A percentile compares a stretch with the other conserved stretches of the same genome.
phyloP scores from a whole-genome alignment of 2,113 vertebrate genomes.

The Campylomormyrus tamandua region DNA sequence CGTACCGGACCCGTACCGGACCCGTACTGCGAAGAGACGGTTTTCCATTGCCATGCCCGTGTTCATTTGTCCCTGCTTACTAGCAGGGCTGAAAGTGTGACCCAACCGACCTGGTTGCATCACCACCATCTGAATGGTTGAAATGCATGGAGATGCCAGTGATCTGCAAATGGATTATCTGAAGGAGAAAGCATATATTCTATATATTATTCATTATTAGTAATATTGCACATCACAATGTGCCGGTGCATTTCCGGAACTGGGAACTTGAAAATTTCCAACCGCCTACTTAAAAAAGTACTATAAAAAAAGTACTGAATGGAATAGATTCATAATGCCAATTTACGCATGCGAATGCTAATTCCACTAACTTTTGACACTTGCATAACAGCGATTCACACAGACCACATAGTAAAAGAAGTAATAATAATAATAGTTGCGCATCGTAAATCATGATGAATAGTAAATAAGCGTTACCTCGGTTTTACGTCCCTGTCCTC shows the following conservation, averaged over 20 bases:
- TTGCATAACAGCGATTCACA: not conserved
- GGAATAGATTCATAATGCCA: not conserved
- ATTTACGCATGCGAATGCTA: not conserved
- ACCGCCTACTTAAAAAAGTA: not conserved
- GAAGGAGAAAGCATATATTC: not conserved
- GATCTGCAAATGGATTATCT: not conserved
- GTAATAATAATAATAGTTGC: not conserved
- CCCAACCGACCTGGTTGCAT: not conserved
- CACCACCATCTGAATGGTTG: not conserved
- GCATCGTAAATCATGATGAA: not conserved
- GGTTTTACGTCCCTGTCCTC: not conserved
- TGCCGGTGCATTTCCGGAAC: not conserved
- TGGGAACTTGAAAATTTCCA: not conserved
- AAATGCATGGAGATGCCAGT: not conserved
- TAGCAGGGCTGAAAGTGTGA: not conserved
- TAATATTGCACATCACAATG: not conserved
- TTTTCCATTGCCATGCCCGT: not conserved
- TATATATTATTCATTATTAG: not conserved
- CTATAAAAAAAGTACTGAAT: not conserved
- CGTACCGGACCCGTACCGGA: too few relatives aligned
- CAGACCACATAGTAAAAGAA: not conserved
- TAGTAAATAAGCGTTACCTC: not conserved
- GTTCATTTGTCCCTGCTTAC: too few relatives aligned
- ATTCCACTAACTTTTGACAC: not conserved
- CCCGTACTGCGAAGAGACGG: not conserved